Conservation (phyloP, 2,888 invertebrate genomes). For the Conchocele bisecta region DNA sequence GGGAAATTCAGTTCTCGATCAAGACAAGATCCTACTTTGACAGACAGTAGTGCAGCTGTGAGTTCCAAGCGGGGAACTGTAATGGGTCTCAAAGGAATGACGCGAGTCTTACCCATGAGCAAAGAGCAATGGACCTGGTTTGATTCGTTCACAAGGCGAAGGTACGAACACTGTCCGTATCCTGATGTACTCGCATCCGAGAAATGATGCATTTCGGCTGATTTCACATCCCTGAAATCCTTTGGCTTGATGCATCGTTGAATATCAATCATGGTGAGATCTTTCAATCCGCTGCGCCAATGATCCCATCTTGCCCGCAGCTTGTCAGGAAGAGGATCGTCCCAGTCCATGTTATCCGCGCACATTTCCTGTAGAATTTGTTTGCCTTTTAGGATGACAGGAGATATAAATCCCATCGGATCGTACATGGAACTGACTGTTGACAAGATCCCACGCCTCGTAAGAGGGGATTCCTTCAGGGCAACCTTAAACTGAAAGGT, state of each 20-base stretch:
- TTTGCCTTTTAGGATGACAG: constrained; percentile 44
- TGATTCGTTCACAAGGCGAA: not conserved
- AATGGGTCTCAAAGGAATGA: constrained; percentile 28
- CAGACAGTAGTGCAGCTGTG: too few species aligned
- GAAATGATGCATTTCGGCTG: constrained; percentile 52
- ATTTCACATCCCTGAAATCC: constrained; percentile 29
- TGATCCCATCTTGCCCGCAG: constrained; percentile 34
- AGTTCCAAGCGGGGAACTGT: constrained; percentile 34
- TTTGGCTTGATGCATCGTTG: constrained; percentile 36
- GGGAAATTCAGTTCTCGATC: too few species aligned
- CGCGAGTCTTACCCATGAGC: not conserved
- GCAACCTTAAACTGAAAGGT: too few species aligned
- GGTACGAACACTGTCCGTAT: constrained; percentile 4
- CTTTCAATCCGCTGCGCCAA: constrained; percentile 30
- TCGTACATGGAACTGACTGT: constrained; percentile 52
- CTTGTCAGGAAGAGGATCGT: constrained; percentile 39
- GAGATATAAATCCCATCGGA: constrained; percentile 50
- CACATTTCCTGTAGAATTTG: constrained; percentile 53
- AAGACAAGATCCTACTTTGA: too few species aligned
- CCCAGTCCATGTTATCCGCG: constrained; percentile 43
- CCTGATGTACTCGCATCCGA: constrained; percentile 49
- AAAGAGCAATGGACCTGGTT: constrained; percentile 1
- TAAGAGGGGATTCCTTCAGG: constrained; percentile 37
- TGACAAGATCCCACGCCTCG: constrained; percentile 39
- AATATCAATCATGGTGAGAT: constrained; percentile 12